Conservation (phyloP, 1,140 invertebrate genomes). For the Drosophila obscura region DNA sequence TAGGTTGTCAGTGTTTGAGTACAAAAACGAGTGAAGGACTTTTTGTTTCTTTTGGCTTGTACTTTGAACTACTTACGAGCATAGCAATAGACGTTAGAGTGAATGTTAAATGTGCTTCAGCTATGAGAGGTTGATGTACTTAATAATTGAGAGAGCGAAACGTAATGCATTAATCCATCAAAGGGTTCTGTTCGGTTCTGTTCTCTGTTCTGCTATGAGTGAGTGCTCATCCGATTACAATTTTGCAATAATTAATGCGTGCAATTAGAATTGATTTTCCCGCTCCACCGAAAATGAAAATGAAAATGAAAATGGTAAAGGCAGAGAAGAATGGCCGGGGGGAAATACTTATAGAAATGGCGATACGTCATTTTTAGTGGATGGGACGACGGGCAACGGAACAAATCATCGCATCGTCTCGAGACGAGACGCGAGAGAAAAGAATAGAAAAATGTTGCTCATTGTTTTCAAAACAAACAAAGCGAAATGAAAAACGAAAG, state of each 20-base stretch:
- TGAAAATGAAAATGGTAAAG: too few relatives aligned
- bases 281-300: not conserved
- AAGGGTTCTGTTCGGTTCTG: constrained; percentile 6
- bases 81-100: constrained; percentile 25
- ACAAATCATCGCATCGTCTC: constrained; percentile 8
- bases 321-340: too few relatives aligned
- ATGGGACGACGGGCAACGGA: constrained; percentile 10
- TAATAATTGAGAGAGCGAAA: constrained; percentile 1
- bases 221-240: constrained; percentile 19
- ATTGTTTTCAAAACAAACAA: constrained; percentile 76
- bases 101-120: constrained; percentile 45
- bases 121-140: not conserved
- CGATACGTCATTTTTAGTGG: constrained; percentile 15
- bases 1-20: not conserved
- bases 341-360: constrained; percentile 39
- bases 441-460: constrained; percentile 55
- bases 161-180: constrained; percentile 38
- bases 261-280: constrained; percentile 51
- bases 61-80: constrained; percentile 4
- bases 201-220: constrained; percentile 8
- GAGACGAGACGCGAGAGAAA: not conserved
- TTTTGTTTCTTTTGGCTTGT: constrained; percentile 23
- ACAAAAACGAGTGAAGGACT: not conserved
- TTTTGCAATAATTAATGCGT: constrained; percentile 50
- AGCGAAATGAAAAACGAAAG: constrained; percentile 25